Base-by-base conservation (phyloP, 2,888 invertebrate genomes). In the Dryocosmus kuriphilus region DNA sequence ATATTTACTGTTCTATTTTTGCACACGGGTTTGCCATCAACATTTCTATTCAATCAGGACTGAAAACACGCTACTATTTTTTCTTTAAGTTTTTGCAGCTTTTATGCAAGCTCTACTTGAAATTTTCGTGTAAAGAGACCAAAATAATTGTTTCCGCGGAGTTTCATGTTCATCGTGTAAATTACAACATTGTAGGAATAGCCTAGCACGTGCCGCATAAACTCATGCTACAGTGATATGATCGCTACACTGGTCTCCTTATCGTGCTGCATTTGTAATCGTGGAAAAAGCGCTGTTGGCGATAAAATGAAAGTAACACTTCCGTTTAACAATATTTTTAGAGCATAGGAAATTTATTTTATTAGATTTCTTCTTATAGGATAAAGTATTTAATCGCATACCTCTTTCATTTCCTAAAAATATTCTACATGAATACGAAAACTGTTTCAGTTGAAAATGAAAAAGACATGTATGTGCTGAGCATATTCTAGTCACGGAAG, bases 231-330 rank as follows among this genome's bases (percentile, higher is more conserved):
- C 1, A 62, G 30, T n/a, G 62, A 62, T 62, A 32, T 62, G 30
- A 55, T 73, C 55, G 38, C 32, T 73, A 73, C 73, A 51, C 38
- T 60, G 55, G 60, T 75, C 60, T 60, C 16, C 19, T 75, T 24
- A 57, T 38, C 74, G 74, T 60, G 41, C 22, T 57, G 77, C 77
- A 41, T 57, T 41, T 32, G 75, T 46, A 75, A 65, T 75, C 32
- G 55, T 30, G 65, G 46, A 75, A 74, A 78, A 65, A n/a, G n/a
- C 8, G 2, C 8, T 4, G 19, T 32, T 62, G 3, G 2, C 22
- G 9, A 7, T 32, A 32, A 62, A 32, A 19, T 32, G 30, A 62
- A 62, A 32, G 62, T 55, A 8, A 62, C 8, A 19, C 62, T 32
- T 62, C 22, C 55, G 8, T 1, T 55, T 9, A 22, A 22, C n/a